These are phyloP conservation scores for Laupala kohalensis DNA, from an alignment of 1,140 invertebrate genomes.

Conservation along the genomic window DNA sequence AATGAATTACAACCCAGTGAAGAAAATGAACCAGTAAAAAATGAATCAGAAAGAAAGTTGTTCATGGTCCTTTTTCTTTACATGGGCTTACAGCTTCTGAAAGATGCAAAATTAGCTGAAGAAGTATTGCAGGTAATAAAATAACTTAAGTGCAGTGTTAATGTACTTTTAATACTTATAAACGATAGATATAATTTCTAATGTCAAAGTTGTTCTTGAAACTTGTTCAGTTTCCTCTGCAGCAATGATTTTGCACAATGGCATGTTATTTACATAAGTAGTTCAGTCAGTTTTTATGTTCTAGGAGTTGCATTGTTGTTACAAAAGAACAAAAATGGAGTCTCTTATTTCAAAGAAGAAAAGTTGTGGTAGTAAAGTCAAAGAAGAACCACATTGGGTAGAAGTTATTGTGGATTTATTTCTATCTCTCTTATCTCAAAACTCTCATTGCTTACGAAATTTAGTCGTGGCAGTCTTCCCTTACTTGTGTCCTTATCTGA, in stretches of 20 bases:
- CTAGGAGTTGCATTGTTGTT: constrained; percentile 46
- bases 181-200: too few relatives aligned
- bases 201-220: too few relatives aligned
- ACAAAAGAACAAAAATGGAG: constrained; percentile 40
- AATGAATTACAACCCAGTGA: constrained; percentile 25
- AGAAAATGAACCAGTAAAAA: constrained; percentile 24
- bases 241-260: too few relatives aligned
- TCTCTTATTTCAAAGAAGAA: constrained; percentile 18
- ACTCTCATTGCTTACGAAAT: constrained; percentile 49
- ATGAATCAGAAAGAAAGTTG: constrained; percentile 30
- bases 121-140: constrained; percentile 43
- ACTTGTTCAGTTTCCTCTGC: too few relatives aligned
- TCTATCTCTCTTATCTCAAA: constrained; percentile 53
- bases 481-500: constrained; percentile 54
- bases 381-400: constrained; percentile 56
- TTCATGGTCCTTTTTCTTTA: constrained; percentile 53
- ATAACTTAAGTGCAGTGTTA: too few relatives aligned
- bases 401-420: constrained; percentile 67
- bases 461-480: constrained; percentile 57
- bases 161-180: too few relatives aligned
- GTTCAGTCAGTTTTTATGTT: neutral
- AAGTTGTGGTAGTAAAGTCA: constrained; percentile 19
- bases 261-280: too few relatives aligned
- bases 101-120: constrained; percentile 47
- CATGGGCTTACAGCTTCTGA: constrained; percentile 56